Percentiles rank a stretch among this genome's conserved stretches.
These are phyloP conservation scores for Passer montanus DNA, from an alignment of 2,113 vertebrate genomes.

Conservation along the genomic window DNA sequence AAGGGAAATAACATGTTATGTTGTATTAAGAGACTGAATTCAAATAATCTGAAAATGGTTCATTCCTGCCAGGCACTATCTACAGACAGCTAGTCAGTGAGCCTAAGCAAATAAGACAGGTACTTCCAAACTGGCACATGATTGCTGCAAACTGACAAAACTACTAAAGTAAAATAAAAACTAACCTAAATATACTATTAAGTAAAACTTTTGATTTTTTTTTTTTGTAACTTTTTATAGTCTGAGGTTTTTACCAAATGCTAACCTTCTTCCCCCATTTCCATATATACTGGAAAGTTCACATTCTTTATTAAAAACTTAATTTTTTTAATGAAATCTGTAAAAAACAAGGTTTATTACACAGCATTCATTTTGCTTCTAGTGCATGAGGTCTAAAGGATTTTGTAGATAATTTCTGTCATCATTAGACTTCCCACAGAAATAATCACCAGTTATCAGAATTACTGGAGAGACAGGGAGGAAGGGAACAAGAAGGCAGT, in stretches of 20 bases:
- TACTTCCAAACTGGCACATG: background rate
- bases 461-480: background rate
- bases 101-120: background rate
- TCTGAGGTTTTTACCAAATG: background rate
- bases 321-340: background rate
- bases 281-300: background rate
- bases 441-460: background rate
- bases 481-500: background rate
- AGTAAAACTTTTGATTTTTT: background rate
- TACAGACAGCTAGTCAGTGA: background rate
- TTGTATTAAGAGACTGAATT: background rate
- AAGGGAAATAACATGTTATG: background rate
- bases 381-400: background rate
- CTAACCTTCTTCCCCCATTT: accelerated
- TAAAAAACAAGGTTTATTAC: background rate
- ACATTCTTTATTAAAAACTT: background rate
- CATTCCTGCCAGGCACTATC: background rate
- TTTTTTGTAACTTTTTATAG: background rate
- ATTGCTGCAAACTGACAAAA: background rate
- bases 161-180: background rate
- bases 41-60: background rate
- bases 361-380: background rate
- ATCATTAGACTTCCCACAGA: background rate
- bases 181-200: background rate
- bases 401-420: background rate